Evolutionary conservation across 2,113 vertebrate genomes (phyloP).

Genomic region (Mystacornis crossleyi): DNA sequence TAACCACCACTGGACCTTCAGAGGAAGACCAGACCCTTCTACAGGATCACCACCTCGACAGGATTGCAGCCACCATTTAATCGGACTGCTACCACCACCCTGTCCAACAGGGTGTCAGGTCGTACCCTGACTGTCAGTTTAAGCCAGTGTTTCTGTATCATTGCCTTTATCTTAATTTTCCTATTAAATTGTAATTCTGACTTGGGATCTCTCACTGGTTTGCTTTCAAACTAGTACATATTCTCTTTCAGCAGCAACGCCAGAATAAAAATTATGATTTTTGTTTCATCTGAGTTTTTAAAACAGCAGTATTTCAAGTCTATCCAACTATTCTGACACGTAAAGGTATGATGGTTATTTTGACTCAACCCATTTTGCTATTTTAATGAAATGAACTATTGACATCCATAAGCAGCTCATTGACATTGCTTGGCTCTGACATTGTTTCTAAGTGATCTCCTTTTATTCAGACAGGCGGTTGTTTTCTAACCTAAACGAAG

Average conservation of each 20-base stretch:
- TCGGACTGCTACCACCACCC: neutral
- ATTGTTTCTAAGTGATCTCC: neutral
- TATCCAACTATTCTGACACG: neutral
- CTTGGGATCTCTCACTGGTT: neutral
- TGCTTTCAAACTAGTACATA: neutral
- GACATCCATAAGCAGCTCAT: neutral
- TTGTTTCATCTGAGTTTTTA: neutral
- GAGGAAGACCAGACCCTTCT: neutral
- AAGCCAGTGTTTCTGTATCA: neutral
- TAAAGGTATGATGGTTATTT: neutral
- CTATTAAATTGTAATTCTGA: neutral
- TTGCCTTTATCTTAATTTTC: neutral
- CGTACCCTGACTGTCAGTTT: neutral
- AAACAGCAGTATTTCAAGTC: neutral
- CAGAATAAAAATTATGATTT: rapidly evolving
- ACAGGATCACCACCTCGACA: neutral
- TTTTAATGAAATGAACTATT: neutral
- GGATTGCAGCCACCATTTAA: neutral
- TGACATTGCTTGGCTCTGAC: neutral
- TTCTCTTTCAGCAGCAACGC: neutral
- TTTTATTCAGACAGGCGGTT: neutral
- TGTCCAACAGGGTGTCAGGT: neutral
- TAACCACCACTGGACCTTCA: neutral
- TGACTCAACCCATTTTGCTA: neutral
- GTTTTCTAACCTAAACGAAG: neutral